A percentile compares a stretch with the other conserved stretches of the same genome.
These are phyloP conservation scores for Leptodactylus fuscus DNA, from an alignment of 2,113 vertebrate genomes.

Conservation along the genomic window DNA sequence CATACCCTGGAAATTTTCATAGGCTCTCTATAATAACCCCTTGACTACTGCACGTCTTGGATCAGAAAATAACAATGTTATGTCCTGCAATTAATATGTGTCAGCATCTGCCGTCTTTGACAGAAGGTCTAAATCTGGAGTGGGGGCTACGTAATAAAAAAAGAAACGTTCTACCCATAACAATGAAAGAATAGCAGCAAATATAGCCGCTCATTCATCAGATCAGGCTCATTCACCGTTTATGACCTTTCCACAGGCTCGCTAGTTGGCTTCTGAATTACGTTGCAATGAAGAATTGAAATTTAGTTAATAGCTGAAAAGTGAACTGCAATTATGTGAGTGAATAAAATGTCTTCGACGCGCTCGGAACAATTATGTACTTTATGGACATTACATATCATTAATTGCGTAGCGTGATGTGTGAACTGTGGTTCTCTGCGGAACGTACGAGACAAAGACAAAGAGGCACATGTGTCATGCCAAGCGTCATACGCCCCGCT, in stretches of 20 bases:
- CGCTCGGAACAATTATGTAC: neutral
- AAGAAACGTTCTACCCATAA: neutral
- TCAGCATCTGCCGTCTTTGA: neutral
- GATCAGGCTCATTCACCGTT: neutral
- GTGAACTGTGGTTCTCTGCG: neutral
- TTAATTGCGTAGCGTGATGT: neutral
- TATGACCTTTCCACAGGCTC: neutral
- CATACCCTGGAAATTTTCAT: neutral
- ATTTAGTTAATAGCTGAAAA: constrained; percentile 6
- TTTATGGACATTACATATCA: constrained; percentile 10
- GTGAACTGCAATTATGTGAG: neutral
- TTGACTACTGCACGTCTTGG: neutral
- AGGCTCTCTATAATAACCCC: neutral
- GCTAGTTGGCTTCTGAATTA: neutral
- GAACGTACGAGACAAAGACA: neutral
- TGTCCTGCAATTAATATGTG: neutral
- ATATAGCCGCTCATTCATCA: neutral
- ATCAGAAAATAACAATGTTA: neutral
- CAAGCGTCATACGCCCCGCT: neutral
- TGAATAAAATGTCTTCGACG: neutral
- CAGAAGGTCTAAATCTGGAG: neutral
- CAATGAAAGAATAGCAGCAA: neutral
- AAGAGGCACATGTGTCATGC: neutral
- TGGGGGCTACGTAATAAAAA: neutral
- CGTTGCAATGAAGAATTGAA: neutral